Base-by-base conservation (phyloP, 2,888 invertebrate species). In the Caenorhabditis zanzibari region DNA sequence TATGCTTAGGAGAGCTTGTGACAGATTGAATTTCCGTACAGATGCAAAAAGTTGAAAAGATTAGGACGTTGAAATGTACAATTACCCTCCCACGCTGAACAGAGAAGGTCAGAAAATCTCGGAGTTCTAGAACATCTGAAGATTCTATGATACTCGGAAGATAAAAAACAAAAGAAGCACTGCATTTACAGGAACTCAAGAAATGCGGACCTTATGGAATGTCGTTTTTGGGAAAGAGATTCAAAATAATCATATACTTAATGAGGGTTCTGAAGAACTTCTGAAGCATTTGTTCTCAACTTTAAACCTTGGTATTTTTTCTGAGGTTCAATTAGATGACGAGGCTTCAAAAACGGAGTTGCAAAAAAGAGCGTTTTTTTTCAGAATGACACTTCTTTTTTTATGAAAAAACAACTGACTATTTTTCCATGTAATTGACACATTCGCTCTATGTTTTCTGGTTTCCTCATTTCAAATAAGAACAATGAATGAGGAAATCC, bases 351-450 rank as follows among this genome's bases (percentile, higher is more conserved):
- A 38, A 38, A 6, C 38, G 12, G 10, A 38, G 2, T 38, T 38
- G 38, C 38, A 38, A 26, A 35, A 38, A 28, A 9, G 28, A 63
- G 28, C 26, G 54, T 0, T 14, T 24, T 28, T 61, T 38, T 41
- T 35, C 14, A 54, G 54, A 56, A 16, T 56, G 66, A 24, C 22
- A 58, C 58, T 66, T 5, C 26, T 26, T 54, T 35, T 52, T 10
- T 22, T 28, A 75, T 44, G 35, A 58, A 54, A 77, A 68, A 77
- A 69, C 69, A 69, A 69, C 61, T 41, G 52, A 14, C 32, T 32
- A 22, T 54, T 68, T 35, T 28, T 3, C 9, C 9, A 38, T 77
- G 69, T 69, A 77, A 77, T 71, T 77, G 77, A 77, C 77, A 77
- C 77, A 69, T 69, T 63, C 63, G 44, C 49, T 66, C 52, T 32